These are phyloP conservation scores for Darevskia nairensis DNA, from an alignment of 2,797 vertebrate species.

Conservation along the genomic window DNA sequence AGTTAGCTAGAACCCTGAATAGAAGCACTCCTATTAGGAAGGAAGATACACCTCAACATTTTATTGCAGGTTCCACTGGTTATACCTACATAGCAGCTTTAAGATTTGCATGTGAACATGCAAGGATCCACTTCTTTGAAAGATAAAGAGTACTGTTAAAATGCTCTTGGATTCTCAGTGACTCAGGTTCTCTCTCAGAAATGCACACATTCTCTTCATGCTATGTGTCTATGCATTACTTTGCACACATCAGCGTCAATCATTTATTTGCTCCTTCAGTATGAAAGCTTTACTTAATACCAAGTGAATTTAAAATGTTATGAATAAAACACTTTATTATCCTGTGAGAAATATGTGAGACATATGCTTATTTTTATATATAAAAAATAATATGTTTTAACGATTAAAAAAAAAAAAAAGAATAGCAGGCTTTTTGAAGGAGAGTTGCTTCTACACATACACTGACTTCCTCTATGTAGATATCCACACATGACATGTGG, in stretches of 20 bases:
- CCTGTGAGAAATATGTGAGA: background rate
- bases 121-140: background rate
- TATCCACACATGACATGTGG: background rate
- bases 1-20: background rate
- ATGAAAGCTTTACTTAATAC: slow-evolving; percentile 2
- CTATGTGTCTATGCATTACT: background rate
- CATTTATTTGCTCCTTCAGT: background rate
- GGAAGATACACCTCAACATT: background rate
- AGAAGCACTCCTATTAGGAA: background rate
- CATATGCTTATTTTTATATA: no score
- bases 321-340: background rate
- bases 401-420: background rate
- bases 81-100: background rate
- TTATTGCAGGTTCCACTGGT: background rate
- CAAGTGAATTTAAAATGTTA: background rate
- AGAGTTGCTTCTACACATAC: background rate
- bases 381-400: background rate
- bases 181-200: background rate
- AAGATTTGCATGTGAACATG: background rate
- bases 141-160: background rate
- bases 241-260: background rate
- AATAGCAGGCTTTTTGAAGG: background rate
- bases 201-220: background rate
- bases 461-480: background rate
- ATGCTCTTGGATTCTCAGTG: background rate